Base-by-base conservation (phyloP, 2,888 invertebrate species). In the Drosophila diplacantha region DNA sequence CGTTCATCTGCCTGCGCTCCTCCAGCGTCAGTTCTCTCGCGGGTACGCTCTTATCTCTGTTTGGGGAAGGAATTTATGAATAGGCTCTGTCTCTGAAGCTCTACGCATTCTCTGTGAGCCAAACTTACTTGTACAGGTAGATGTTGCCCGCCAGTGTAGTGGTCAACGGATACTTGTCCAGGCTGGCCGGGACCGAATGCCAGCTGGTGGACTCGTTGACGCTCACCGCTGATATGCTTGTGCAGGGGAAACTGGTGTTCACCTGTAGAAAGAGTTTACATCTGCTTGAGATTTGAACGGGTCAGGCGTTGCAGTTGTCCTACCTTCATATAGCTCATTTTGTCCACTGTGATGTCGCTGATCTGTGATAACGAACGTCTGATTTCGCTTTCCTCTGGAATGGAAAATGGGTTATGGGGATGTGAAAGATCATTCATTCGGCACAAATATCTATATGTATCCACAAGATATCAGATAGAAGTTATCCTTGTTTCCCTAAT, bases 91-190 rank as follows among this genome's bases (percentile, higher is more conserved):
- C 16, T 35, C 8, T 6, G 5, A 5, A 9, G 1, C 5, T 14
- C 16, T 11, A 4, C 5, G 24, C 37, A 29, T 5, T 12, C 9
- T 7, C 14, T 4, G 4, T 12, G 14, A 0, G 12, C 5, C 12
- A 5, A 64, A 74, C 79, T 84, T 72, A 93, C 93, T 92, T 93
- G 88, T 92, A 94, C 80, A 92, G 91, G 77, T 93, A 90, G 56
- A 93, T 90, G 76, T 90, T 89, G 43, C 93, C 93, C 85, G 92
- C 91, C 73, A 91, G 91, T 79, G 89, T 89, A 61, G 91, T 90
- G 71, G 89, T 90, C 34, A 91, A 84, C 26, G 91, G 91, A 88
- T 91, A 91, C 73, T 90, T 89, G 55, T 91, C 90, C 47, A 91
- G 81, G 34, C 89, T 87, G 8, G 89, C 88, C 8, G 90, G 87